Conservation (phyloP, 1,140 invertebrate species). For the Scylla paramamosain region DNA sequence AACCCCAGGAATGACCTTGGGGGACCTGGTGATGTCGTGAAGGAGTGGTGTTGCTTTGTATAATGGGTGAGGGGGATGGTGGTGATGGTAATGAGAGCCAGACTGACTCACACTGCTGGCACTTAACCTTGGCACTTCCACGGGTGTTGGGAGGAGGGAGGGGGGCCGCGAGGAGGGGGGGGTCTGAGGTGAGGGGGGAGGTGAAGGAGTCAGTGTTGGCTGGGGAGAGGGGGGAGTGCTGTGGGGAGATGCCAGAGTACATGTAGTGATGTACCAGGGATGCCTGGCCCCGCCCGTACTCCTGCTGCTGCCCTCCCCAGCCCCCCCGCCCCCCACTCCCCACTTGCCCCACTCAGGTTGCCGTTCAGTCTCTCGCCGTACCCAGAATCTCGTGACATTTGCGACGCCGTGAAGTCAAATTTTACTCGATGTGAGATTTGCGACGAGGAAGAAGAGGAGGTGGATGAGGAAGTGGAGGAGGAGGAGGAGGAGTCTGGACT, state of each 20-base stretch:
- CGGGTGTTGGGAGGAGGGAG: slow-evolving; percentile 31
- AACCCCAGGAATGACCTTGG: slow-evolving; percentile 43
- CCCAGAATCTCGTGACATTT: slow-evolving; percentile 77
- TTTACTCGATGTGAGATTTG: slow-evolving; percentile 64
- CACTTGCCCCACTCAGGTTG: slow-evolving; percentile 77
- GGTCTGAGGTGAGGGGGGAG: slow-evolving; percentile 68
- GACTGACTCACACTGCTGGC: background rate
- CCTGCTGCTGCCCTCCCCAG: slow-evolving; percentile 78
- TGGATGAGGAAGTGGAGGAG: slow-evolving; percentile 69
- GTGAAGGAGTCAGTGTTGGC: slow-evolving; percentile 69
- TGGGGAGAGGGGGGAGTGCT: slow-evolving; percentile 63
- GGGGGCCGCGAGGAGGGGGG: slow-evolving; percentile 46
- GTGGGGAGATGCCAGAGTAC: slow-evolving; percentile 76
- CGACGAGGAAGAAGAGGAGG: slow-evolving; percentile 66
- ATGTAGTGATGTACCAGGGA: slow-evolving; percentile 78
- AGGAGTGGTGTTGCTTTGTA: slow-evolving; percentile 73
- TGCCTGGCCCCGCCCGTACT: slow-evolving; percentile 78
- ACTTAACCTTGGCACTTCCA: slow-evolving; percentile 37
- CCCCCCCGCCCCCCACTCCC: slow-evolving; percentile 76
- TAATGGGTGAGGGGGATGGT: slow-evolving; percentile 65
- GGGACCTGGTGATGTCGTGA: slow-evolving; percentile 65
- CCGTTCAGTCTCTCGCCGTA: slow-evolving; percentile 78
- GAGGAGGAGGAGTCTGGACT: slow-evolving; percentile 65
- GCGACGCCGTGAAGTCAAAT: slow-evolving; percentile 74
- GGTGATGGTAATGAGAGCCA: background rate